Evolutionary conservation across 2,113 vertebrate genomes (phyloP), one percentile per base, ranked within the genome.

Genomic region (Notiomystis cincta): DNA sequence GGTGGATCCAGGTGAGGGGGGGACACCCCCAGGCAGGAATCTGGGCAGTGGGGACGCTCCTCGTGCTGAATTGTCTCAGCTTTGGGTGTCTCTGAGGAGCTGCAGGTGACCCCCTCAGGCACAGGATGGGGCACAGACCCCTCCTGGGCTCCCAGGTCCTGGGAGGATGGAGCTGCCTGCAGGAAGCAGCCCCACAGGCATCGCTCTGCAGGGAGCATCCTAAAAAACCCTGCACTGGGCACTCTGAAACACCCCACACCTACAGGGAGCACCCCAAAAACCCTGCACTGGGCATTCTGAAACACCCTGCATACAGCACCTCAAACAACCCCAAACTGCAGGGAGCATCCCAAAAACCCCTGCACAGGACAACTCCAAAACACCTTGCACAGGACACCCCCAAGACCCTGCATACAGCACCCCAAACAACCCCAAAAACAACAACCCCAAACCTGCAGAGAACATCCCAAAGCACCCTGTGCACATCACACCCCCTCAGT

Each of bases 41-140:
- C 28, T 1, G 33, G 35, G 27, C 19, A 6, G 4, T 4, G 2
- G 33, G 24, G 50, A 24, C 0, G 20, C 28, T 65, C 13, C 1
- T 14, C 1, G 35, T 6, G 37, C 25, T 44, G 1, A n/a, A 44
- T 1, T 0, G 1, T 0, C 1, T 3, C 1, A 10, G 78, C 5
- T 38, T 22, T 4, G 42, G n/a, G 11, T 38, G 5, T 0, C n/a
- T n/a, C n/a, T n/a, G n/a, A n/a, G n/a, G n/a, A n/a, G n/a, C n/a
- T n/a, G n/a, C n/a, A n/a, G n/a, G n/a, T n/a, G n/a, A n/a, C n/a
- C n/a, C n/a, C n/a, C n/a, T n/a, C n/a, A n/a, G n/a, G 71, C 30
- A 42, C 35, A 17, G 57, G 62, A n/a, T 7, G 0, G 1, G 37
- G 12, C 27, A n/a, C 28, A 21, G 33, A 23, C 1, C 50, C 44